These are phyloP conservation scores for Caenorhabditis panamensis DNA, from an alignment of 2,888 invertebrate species.

Conservation along the genomic window DNA sequence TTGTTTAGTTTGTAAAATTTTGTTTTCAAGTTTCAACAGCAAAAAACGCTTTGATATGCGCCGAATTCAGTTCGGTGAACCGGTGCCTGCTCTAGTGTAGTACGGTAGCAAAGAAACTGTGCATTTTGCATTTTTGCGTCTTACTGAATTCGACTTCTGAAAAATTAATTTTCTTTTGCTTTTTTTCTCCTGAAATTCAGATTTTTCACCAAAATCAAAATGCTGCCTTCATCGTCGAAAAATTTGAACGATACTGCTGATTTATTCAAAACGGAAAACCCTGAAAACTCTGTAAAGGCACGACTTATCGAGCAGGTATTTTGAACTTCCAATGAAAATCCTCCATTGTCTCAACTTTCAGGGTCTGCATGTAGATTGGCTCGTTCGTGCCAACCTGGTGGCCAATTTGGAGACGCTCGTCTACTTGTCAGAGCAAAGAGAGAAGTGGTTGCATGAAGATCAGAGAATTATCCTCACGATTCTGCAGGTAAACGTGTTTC, in stretches of 20 bases:
- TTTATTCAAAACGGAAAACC: too few species aligned
- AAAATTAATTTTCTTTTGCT: background rate
- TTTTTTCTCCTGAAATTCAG: too few species aligned
- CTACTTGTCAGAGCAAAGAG: constrained; percentile 28
- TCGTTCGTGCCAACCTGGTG: constrained; percentile 36
- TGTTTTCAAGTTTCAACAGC: too few species aligned
- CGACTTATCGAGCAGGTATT: background rate
- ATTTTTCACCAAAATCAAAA: too few species aligned
- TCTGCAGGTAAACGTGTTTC: constrained; percentile 30
- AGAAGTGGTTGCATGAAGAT: constrained; percentile 48
- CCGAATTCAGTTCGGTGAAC: too few species aligned
- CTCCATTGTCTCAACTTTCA: constrained; percentile 20
- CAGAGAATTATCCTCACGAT: constrained; percentile 22
- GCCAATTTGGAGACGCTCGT: constrained; percentile 33
- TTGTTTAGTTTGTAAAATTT: too few species aligned
- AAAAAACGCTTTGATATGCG: too few species aligned
- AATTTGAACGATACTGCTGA: too few species aligned
- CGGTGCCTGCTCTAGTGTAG: too few species aligned
- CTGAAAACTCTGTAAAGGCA: too few species aligned
- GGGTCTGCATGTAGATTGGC: constrained; percentile 53
- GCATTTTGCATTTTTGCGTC: background rate
- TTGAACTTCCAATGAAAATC: background rate
- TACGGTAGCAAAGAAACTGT: background rate
- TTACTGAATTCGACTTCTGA: background rate
- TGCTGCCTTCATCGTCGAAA: too few species aligned